Evolutionary conservation across 2,797 vertebrate species (phyloP), one percentile per base, ranked within the genome.

Genomic region (Rhinophrynus dorsalis): DNA sequence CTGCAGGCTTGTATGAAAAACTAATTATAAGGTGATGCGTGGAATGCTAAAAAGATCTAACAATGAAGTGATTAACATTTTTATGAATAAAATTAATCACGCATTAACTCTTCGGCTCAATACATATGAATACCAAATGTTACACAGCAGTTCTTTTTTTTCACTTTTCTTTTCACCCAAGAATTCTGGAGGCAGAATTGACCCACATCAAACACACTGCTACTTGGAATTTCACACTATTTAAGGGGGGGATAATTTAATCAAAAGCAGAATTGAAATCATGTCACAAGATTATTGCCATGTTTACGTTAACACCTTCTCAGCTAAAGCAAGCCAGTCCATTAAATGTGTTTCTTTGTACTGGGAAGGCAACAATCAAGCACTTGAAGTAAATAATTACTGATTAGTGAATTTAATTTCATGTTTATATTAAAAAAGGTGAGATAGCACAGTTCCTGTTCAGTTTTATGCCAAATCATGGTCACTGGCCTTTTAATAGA

Each of bases 1-100:
- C 84, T 83, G 82, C 8, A 65, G 74, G 77, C 74, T 37, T 75
- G 81, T 82, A 81, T 75, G 82, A 74, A 77, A 75, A 84, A 80
- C 77, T 82, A 84, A 84, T 81, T 82, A 86, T 84, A 86, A 86
- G 86, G 77, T 3, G 0, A 80, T 80, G 79, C 44, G 1, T 74
- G 68, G 88, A 90, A 90, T 89, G 82, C 74, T 90, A 88, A 89
- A 79, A 80, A 78, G 83, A 84, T 84, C 84, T 81, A 86, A 89
- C 86, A 89, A 86, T 88, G 87, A 84, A 85, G 84, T 81, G 85
- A 90, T 91, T 90, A 90, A 89, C 87, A 88, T 90, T 88, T 89
- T 90, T 90, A 89, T 90, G 89, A 90, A 90, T 91, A 89, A 90
- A 90, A 89, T 90, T 91, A 90, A 91, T 89, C 87, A 88, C 80